phyloP scores from a whole-genome alignment of 2,888 invertebrate species.

The Trichogramma evanescens region DNA sequence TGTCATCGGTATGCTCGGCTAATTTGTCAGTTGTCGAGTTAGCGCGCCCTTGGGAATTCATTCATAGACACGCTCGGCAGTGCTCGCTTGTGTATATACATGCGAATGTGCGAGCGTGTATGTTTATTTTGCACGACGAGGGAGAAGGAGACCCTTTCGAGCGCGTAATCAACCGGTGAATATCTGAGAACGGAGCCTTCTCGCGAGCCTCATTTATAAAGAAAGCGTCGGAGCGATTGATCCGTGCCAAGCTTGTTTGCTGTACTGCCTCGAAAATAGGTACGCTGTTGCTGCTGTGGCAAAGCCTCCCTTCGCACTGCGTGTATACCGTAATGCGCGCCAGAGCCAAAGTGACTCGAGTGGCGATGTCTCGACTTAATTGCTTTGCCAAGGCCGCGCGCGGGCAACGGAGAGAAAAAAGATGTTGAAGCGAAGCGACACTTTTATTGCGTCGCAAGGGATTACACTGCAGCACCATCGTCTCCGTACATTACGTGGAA shows the following conservation, averaged over 20 bases:
- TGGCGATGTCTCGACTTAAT: background rate
- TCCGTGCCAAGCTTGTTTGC: constrained; percentile 24
- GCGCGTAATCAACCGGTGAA: constrained; percentile 46
- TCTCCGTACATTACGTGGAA: too few relatives aligned
- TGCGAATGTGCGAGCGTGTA: background rate
- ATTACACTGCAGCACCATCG: too few relatives aligned
- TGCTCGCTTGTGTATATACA: background rate
- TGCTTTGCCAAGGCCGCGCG: background rate
- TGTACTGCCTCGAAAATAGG: too few relatives aligned
- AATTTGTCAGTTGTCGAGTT: constrained; percentile 50
- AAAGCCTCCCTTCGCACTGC: too few relatives aligned
- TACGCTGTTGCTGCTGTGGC: background rate
- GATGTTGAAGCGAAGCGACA: too few relatives aligned
- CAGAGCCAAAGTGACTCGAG: too few relatives aligned
- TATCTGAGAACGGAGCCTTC: constrained; percentile 37
- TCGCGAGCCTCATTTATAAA: constrained; percentile 43
- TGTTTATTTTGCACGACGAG: too few relatives aligned
- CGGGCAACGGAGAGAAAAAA: background rate
- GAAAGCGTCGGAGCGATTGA: constrained; percentile 39
- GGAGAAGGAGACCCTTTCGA: too few relatives aligned
- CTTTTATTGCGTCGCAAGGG: too few relatives aligned
- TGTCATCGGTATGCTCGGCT: constrained; percentile 47
- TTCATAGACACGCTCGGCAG: constrained; percentile 12
- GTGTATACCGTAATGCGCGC: too few relatives aligned
- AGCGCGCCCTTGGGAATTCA: constrained; percentile 42